Base-by-base conservation (phyloP, 1,140 invertebrate genomes). In the Pollicipes pollicipes region DNA sequence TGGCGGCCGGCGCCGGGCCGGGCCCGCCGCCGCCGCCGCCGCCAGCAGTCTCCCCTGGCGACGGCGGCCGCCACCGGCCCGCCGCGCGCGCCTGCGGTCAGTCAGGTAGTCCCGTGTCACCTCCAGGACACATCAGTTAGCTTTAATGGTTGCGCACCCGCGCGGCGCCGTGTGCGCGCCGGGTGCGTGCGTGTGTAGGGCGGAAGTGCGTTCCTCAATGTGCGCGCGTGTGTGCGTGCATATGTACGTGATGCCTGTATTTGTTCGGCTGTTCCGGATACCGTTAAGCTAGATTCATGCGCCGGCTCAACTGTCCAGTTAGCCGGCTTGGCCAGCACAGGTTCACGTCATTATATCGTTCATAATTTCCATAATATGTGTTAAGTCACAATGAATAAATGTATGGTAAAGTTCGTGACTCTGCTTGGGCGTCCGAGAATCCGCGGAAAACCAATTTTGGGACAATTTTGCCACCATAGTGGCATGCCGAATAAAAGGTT, bases 321-420 rank as follows among this genome's bases (percentile, higher is more conserved):
- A 58, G 45, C 17, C 45, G 45, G 45, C 45, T 21, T 21, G 45
- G 45, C 45, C 10, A 10, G 10, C 10, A 58, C 45, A 58, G 45
- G 45, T 58, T 58, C 45, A 58, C 45, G 45, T 58, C 45, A 58
- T 58, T 21, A 58, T 58, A 58, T 58, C 45, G 45, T 58, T 58
- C 45, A 58, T 58, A 58, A 58, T 58, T 58, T 58, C 45, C 45
- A 58, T 58, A 58, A 58, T 58, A 58, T 58, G 45, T 58, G 45
- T 58, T 58, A 58, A 58, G 45, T 58, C 45, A 58, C 45, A 58
- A 58, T 58, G 45, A 58, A 58, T 58, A 58, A 58, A 58, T 58
- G 45, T 58, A 58, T 58, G 45, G 45, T 58, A 58, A 58, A 58
- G 45, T 58, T 24, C n/a, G n/a, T n/a, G n/a, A n/a, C n/a, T n/a